Evolutionary conservation across 2,888 invertebrate genomes (phyloP), one percentile per base, ranked within the genome.

Genomic region (Octonoba sinensis): DNA sequence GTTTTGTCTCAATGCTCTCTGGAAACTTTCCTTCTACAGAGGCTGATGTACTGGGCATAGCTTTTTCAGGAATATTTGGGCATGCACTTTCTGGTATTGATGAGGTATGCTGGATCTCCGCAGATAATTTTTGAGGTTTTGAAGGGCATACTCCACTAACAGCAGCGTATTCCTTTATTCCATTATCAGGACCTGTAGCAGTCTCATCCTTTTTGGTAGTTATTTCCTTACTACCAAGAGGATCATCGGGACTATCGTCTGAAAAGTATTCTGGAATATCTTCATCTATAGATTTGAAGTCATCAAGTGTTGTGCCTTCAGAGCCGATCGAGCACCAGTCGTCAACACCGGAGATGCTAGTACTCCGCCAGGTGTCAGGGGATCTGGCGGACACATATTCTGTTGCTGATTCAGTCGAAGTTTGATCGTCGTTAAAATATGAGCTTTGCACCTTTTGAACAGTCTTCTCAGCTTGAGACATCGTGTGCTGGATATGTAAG

Each of bases 311-410:
- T 6, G 83, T 78, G 0, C 77, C 64, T 20, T 65, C 83, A 8
- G 83, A 83, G 1, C 60, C 74, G 3, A 72, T 67, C 0, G 82
- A 82, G 46, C 82, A 82, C 82, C 82, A 82, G 22, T 82, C 82
- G 11, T 75, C 82, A 1, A 82, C 60, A 0, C 82, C 82, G 3
- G 82, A 82, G 20, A 82, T 82, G 36, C 82, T 82, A 1, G 82
- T 82, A 27, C 82, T 82, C 27, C 36, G 36, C 82, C 82, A 82
- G 12, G 82, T 73, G 12, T 74, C 73, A 6, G 79, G 79, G 27
- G 79, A 81, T 3, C 73, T 67, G n/a, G 79, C 79, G 1, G 73
- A 73, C 1, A 81, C 79, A 54, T 81, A 81, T 27, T 79, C 78
- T 22, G 76, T 47, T 3, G 46, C 64, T 16, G 76, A 77, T 62